phyloP scores from a whole-genome alignment of 1,140 invertebrate species.

The Sipha flava region DNA sequence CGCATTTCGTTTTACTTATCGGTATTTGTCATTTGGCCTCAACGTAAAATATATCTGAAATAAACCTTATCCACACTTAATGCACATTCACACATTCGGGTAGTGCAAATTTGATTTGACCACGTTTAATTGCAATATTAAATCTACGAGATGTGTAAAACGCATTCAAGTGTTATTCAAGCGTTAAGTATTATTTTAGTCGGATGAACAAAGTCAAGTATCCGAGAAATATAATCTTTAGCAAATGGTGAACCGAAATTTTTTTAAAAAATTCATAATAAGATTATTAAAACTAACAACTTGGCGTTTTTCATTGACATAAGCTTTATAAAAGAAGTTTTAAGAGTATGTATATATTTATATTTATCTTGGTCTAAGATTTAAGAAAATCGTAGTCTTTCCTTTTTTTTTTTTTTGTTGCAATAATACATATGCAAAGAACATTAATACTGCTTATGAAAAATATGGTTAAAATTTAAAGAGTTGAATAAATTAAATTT shows the following conservation, averaged over 20 bases:
- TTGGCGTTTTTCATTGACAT: background rate
- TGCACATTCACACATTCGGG: too few species aligned
- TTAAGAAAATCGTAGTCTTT: background rate
- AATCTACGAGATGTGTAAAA: too few species aligned
- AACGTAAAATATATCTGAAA: too few species aligned
- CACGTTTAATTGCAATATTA: too few species aligned
- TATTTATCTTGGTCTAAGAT: background rate
- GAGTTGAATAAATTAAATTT: too few species aligned
- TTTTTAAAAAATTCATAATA: background rate
- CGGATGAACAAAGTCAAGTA: background rate
- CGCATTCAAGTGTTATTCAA: too few species aligned
- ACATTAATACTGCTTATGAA: background rate
- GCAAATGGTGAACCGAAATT: background rate
- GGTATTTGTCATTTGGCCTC: too few species aligned
- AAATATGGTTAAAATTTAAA: background rate
- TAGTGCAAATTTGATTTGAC: too few species aligned
- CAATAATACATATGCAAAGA: background rate
- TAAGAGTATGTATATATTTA: background rate
- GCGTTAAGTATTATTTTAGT: too few species aligned
- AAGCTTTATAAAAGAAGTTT: slow-evolving; percentile 12
- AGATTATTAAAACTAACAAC: slow-evolving; percentile 4
- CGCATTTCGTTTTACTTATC: too few species aligned
- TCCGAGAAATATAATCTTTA: background rate
- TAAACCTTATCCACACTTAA: too few species aligned
- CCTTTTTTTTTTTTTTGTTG: background rate